Conservation (phyloP, 2,113 vertebrate species). For the rat (Rattus norvegicus) region DNA sequence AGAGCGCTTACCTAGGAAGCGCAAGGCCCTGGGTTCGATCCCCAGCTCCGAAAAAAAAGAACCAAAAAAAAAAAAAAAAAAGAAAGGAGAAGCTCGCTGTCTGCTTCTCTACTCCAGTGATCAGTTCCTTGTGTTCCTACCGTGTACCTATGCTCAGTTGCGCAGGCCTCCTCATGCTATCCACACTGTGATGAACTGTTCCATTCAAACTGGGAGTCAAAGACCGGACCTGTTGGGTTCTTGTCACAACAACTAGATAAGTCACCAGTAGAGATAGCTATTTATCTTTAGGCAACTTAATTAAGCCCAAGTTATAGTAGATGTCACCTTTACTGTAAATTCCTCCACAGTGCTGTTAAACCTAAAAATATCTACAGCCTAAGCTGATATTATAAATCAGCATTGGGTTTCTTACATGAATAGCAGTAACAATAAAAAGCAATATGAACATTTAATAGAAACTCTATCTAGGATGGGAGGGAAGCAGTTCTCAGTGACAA, state of each 20-base stretch:
- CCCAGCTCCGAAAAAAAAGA: too few species aligned
- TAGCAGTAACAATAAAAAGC: neutral
- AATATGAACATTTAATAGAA: conserved; percentile 46
- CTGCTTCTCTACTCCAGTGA: neutral
- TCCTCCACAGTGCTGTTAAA: neutral
- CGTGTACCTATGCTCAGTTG: neutral
- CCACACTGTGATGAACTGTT: neutral
- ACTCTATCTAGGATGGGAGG: neutral
- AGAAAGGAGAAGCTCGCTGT: neutral
- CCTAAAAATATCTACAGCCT: neutral
- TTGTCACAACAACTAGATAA: neutral
- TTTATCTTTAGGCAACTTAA: conserved; percentile 9
- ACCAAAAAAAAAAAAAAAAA: too few species aligned
- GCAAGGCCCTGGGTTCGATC: too few species aligned
- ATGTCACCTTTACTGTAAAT: neutral
- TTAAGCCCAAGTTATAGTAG: neutral
- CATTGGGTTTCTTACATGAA: neutral
- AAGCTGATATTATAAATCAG: conserved; percentile 1
- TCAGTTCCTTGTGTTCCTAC: neutral
- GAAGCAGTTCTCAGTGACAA: neutral
- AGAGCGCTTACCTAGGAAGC: too few species aligned
- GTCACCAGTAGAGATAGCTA: neutral
- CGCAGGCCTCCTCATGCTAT: neutral
- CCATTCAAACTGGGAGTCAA: neutral
- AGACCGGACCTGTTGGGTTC: too few species aligned